Conservation (phyloP, 2,888 invertebrate species). For the Stenolophus ochropezus region DNA sequence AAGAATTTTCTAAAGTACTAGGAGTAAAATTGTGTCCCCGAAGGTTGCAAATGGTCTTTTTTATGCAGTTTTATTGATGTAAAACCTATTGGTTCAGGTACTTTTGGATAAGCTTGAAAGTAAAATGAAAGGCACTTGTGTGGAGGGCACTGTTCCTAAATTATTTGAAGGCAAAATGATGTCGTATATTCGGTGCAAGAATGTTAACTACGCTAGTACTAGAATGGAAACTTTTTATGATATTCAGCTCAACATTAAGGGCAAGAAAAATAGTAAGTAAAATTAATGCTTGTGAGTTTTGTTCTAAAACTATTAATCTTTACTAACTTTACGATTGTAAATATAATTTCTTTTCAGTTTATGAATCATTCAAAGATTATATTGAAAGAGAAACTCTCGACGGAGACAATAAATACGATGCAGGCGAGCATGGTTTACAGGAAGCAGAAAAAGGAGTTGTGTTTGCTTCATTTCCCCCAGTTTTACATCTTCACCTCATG, state of each 20-base stretch:
- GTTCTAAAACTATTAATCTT: too few relatives aligned
- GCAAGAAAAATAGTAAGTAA: slow-evolving; percentile 93
- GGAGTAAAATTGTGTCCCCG: too few relatives aligned
- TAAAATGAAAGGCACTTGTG: slow-evolving; percentile 99
- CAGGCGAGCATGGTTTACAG: slow-evolving; percentile 96
- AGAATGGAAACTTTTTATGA: slow-evolving; percentile 98
- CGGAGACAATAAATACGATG: slow-evolving; percentile 99
- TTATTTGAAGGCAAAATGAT: slow-evolving; percentile 99
- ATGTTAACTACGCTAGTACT: slow-evolving; percentile 96
- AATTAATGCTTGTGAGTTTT: neutral
- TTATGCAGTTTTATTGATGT: neutral
- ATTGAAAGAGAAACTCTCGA: slow-evolving; percentile 95
- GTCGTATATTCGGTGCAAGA: slow-evolving; percentile 98
- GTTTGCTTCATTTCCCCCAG: slow-evolving; percentile 97
- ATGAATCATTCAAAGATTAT: slow-evolving; percentile 97
- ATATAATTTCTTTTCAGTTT: slow-evolving; percentile 79
- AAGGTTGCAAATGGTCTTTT: too few relatives aligned
- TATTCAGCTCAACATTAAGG: slow-evolving; percentile 98
- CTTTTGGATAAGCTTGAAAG: slow-evolving; percentile 97
- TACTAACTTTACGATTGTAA: too few relatives aligned
- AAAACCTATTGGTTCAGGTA: slow-evolving; percentile 73
- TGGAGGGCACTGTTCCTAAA: slow-evolving; percentile 97
- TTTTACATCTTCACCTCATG: slow-evolving; percentile 98
- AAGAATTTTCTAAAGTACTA: too few relatives aligned
- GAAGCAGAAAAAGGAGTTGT: slow-evolving; percentile 99